phyloP scores from a whole-genome alignment of 2,797 vertebrate genomes.

The Odontamblyopus lacepedii region DNA sequence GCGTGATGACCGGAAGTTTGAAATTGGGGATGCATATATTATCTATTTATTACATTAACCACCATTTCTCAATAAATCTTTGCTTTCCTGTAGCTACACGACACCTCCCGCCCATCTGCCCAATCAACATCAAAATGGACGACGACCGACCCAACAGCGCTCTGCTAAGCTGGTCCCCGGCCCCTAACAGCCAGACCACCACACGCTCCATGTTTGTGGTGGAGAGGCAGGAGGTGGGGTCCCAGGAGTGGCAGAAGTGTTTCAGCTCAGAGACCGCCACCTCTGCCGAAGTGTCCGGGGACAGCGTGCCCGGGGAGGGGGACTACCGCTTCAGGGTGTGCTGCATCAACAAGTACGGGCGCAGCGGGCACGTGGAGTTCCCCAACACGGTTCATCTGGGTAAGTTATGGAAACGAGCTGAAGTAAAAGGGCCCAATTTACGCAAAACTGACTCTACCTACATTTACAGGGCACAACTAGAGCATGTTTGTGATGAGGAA shows the following conservation, averaged over 20 bases:
- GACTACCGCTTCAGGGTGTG: slow-evolving; percentile 89
- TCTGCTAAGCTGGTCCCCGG: slow-evolving; percentile 85
- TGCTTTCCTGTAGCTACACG: slow-evolving; percentile 77
- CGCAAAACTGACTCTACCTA: too few species aligned
- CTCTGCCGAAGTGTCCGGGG: slow-evolving; percentile 79
- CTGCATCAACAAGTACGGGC: slow-evolving; percentile 87
- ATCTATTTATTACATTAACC: too few species aligned
- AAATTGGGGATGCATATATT: too few species aligned
- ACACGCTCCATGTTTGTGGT: slow-evolving; percentile 84
- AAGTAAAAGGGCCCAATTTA: too few species aligned
- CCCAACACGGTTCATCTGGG: slow-evolving; percentile 85
- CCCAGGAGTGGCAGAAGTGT: slow-evolving; percentile 89
- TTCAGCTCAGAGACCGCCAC: slow-evolving; percentile 83
- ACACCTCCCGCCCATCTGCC: slow-evolving; percentile 83
- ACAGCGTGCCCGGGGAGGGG: slow-evolving; percentile 83
- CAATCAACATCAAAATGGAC: slow-evolving; percentile 81
- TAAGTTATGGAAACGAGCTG: slow-evolving; percentile 59
- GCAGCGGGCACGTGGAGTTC: slow-evolving; percentile 88
- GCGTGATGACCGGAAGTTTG: too few species aligned
- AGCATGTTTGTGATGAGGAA: too few species aligned
- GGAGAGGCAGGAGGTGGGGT: slow-evolving; percentile 83
- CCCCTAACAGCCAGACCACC: slow-evolving; percentile 74
- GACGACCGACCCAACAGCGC: slow-evolving; percentile 79
- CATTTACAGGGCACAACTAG: too few species aligned
- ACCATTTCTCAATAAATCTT: not conserved